Conservation (phyloP, 2,888 invertebrate genomes). For the Orgyia antiqua region DNA sequence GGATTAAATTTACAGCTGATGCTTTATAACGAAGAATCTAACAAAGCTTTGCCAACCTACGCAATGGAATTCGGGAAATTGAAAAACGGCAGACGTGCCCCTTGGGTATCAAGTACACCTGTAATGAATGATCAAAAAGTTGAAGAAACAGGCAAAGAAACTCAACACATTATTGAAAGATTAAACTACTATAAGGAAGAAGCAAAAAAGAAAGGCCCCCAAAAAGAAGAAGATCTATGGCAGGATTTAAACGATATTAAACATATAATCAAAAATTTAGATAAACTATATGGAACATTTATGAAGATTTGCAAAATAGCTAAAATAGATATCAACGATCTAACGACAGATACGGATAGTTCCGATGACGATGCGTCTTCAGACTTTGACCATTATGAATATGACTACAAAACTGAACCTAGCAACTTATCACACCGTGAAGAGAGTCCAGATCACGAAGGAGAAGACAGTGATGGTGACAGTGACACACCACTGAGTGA, state of each 20-base stretch:
- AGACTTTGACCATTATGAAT: conserved; percentile 15
- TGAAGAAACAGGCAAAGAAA: too few relatives aligned
- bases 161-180: conserved; percentile 15
- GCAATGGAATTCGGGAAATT: conserved; percentile 22
- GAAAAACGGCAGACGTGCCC: neutral
- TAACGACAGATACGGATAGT: conserved; percentile 1
- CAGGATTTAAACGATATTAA: too few relatives aligned
- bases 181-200: conserved; percentile 40
- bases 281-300: conserved; percentile 35
- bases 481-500: too few relatives aligned
- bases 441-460: too few relatives aligned
- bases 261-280: conserved; percentile 34
- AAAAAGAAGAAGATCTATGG: too few relatives aligned
- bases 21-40: too few relatives aligned
- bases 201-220: conserved; percentile 11
- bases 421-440: too few relatives aligned
- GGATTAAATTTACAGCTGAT: too few relatives aligned
- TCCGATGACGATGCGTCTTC: conserved; percentile 10
- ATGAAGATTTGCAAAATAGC: conserved; percentile 25
- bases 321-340: conserved; percentile 10
- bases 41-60: conserved; percentile 2
- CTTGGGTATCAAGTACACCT: conserved; percentile 36
- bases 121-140: too few relatives aligned
- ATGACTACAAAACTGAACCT: neutral
- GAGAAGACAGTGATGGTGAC: too few relatives aligned